Evolutionary conservation across 2,113 vertebrate species (phyloP), one percentile per base, ranked within the genome.

Genomic region (Copsychus sechellarum): DNA sequence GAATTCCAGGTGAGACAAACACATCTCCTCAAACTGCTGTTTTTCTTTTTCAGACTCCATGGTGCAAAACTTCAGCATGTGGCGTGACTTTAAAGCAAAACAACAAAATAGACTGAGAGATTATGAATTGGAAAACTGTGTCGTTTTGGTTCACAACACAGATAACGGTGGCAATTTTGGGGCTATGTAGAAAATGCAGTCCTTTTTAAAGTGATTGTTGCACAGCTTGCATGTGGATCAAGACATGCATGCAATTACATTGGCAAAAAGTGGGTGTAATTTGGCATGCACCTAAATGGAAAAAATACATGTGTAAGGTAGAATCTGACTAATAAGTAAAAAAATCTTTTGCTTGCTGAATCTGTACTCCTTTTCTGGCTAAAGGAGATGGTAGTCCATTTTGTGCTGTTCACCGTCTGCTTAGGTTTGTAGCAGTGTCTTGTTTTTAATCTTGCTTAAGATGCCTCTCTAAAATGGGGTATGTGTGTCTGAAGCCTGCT

Each of bases 401-500:
- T 92, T 40, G 71, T 67, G 38, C 48, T 51, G 31, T 69, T 83
- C n/a, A n/a, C 21, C 23, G 77, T 70, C 45, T 60, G 33, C 81
- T 89, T 88, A 36, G 76, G 5, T 81, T 95, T 94, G 76, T 88
- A 56, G 58, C 48, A 73, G 17, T 81, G 33, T 56, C 73, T 81
- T 65, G 70, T 62, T 92, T 94, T 74, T 60, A 86, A 45, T 93
- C 76, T 74, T 92, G 64, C 88, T 77, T 66, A 77, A 90, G 85
- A 90, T 90, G 74, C 80, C 79, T 92, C 58, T 92, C 1, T 93
- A 17, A 88, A 88, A 91, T 91, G 85, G 77, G 6, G 67, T 42
- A 72, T 70, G 71, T 90, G 61, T 93, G 51, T 86, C 77, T 91
- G 87, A 57, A 95, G 72, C 80, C 84, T 92, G 90, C 92, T 95